Evolutionary conservation across 2,888 invertebrate species (phyloP).

Genomic region (Leptinotarsa haldemani): DNA sequence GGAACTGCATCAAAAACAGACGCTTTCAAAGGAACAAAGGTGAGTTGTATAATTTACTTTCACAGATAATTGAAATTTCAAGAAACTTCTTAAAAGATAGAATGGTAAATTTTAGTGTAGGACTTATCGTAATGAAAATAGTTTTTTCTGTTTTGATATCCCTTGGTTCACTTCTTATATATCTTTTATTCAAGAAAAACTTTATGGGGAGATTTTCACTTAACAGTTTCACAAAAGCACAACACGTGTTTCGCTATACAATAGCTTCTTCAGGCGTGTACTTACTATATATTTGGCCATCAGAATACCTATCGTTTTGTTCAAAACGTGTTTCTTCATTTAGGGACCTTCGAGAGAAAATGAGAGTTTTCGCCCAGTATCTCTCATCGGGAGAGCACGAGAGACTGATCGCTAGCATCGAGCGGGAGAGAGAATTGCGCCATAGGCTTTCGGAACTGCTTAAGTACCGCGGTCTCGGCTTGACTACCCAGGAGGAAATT

Average conservation of each 20-base stretch:
- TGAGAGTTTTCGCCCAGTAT: slow-evolving; percentile 89
- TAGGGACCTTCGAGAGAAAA: slow-evolving; percentile 84
- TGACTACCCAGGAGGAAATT: slow-evolving; percentile 86
- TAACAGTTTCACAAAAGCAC: no score
- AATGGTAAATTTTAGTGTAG: no score
- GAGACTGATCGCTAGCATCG: slow-evolving; percentile 80
- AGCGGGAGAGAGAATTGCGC: slow-evolving; percentile 87
- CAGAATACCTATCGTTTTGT: neutral
- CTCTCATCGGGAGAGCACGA: slow-evolving; percentile 88
- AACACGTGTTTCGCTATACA: no score
- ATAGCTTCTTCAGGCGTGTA: no score
- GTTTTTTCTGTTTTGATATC: no score
- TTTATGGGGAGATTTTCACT: no score
- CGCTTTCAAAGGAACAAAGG: slow-evolving; percentile 83
- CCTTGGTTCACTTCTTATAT: no score
- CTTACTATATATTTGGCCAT: no score
- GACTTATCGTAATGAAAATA: no score
- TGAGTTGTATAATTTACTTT: slow-evolving; percentile 57
- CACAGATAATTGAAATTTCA: no score
- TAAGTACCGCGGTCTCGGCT: slow-evolving; percentile 87
- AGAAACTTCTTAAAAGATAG: no score
- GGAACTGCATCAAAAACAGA: slow-evolving; percentile 61
- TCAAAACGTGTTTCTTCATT: neutral
- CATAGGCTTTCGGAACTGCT: slow-evolving; percentile 84
- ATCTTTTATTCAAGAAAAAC: no score